Conservation (phyloP, 1,140 invertebrate species). For the Lepidostoma basale region DNA sequence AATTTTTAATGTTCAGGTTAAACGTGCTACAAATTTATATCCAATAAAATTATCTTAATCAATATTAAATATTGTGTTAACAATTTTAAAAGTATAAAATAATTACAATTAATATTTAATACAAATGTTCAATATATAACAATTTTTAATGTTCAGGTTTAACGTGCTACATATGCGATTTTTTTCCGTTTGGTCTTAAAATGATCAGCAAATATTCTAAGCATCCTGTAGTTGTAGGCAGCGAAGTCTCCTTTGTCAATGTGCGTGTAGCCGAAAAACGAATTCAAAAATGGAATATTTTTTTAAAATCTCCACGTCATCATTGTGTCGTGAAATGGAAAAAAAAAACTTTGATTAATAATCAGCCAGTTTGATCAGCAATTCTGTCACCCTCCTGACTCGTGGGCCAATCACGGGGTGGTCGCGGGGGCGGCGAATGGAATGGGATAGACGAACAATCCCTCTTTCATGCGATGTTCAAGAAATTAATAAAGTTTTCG, state of each 20-base stretch:
- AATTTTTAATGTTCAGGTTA: too few relatives aligned
- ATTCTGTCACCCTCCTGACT: conserved; percentile 41
- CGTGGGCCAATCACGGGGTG: conserved; percentile 36
- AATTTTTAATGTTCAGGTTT: too few relatives aligned
- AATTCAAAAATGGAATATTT: conserved; percentile 36
- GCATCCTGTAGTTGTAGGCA: conserved; percentile 18
- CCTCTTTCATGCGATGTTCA: background rate
- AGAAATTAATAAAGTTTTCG: background rate
- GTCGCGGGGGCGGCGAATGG: background rate
- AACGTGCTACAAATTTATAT: too few relatives aligned
- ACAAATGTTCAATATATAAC: too few relatives aligned
- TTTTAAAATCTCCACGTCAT: conserved; percentile 43
- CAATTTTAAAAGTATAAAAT: too few relatives aligned
- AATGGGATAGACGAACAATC: background rate
- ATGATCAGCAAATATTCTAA: too few relatives aligned
- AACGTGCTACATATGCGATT: too few relatives aligned
- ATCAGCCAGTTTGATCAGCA: conserved; percentile 45
- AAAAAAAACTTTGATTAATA: conserved; percentile 48
- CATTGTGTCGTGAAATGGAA: conserved; percentile 44
- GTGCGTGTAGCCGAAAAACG: conserved; percentile 43
- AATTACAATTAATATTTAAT: too few relatives aligned
- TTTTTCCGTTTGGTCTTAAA: too few relatives aligned
- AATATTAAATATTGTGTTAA: too few relatives aligned
- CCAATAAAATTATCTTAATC: too few relatives aligned
- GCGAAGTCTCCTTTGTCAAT: conserved; percentile 20